Base-by-base conservation (phyloP, 2,888 invertebrate species). In the Beris chalybata region DNA sequence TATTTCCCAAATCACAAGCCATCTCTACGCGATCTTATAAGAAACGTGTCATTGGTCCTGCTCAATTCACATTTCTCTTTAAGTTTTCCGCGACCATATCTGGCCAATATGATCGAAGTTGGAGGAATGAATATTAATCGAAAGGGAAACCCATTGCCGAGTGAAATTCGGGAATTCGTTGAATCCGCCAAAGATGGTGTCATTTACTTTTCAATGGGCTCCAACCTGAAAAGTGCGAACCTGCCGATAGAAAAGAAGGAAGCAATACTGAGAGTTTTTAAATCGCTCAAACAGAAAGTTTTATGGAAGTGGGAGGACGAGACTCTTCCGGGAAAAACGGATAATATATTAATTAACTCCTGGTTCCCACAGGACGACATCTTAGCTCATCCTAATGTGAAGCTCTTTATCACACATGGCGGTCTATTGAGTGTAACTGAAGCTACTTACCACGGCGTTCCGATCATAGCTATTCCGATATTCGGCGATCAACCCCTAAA, bases 401-500 rank as follows among this genome's bases (percentile, higher is more conserved):
- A 78, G 52, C 68, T 80, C 0, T 83, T 83, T 65, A 81, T 83
- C 6, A 82, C 83, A 0, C 83, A 84, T 57, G 83, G 83, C 3
- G 84, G 83, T 1, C 69, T 83, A 7, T 71, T 84, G 22, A 82
- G 83, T 70, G 80, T 80, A 12, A 82, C 78, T 0, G 84, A 84
- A 70, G 77, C 83, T 1, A 74, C 83, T 56, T 82, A 82, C 57
- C 79, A 82, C 70, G 83, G 82, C 15, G 81, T 80, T 13, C 83
- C 84, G 0, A 73, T 83, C 15, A 72, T 84, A 12, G 83, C 82
- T 1, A 79, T 85, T 56, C 85, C 85, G 0, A 76, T 85, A 13
- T 82, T 82, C 66, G 82, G 78, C 0, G 85, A 85, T 74, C 85
- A 85, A 72, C 77, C 80, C 63, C 70, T 81, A 13, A 85, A 85